These are phyloP conservation scores for Tetrax tetrax DNA, from an alignment of 2,113 vertebrate genomes.

Conservation along the genomic window DNA sequence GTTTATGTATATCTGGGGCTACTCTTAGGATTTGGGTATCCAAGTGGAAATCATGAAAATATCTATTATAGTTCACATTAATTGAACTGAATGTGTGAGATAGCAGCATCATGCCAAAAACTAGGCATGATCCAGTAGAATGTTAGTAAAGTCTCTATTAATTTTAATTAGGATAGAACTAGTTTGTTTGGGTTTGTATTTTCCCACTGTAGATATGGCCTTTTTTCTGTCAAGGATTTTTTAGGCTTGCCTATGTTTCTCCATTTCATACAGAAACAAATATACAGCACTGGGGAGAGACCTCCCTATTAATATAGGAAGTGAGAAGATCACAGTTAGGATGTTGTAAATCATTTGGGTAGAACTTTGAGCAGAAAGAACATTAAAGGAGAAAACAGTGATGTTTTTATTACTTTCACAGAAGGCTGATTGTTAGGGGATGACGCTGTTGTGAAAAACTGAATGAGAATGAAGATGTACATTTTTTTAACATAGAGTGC, in stretches of 20 bases:
- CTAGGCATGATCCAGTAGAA: background rate
- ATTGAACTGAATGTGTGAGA: background rate
- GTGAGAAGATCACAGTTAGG: background rate
- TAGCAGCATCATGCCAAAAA: background rate
- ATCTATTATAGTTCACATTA: background rate
- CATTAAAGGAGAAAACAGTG: background rate
- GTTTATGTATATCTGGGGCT: background rate
- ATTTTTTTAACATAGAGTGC: background rate
- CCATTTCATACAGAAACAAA: background rate
- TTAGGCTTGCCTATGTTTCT: background rate
- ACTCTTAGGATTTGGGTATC: background rate
- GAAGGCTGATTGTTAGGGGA: background rate
- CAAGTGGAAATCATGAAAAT: background rate
- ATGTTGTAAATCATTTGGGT: background rate
- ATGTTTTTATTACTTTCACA: background rate
- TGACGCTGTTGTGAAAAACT: background rate
- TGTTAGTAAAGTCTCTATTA: background rate
- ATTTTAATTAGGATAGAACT: background rate
- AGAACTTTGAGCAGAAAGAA: background rate
- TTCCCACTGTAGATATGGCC: background rate
- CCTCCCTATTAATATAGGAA: background rate
- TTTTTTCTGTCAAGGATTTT: background rate
- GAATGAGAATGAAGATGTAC: background rate
- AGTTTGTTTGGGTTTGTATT: background rate
- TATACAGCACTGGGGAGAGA: background rate